These are phyloP conservation scores for Ceraclea dissimilis DNA, from an alignment of 2,888 invertebrate genomes.

Conservation along the genomic window DNA sequence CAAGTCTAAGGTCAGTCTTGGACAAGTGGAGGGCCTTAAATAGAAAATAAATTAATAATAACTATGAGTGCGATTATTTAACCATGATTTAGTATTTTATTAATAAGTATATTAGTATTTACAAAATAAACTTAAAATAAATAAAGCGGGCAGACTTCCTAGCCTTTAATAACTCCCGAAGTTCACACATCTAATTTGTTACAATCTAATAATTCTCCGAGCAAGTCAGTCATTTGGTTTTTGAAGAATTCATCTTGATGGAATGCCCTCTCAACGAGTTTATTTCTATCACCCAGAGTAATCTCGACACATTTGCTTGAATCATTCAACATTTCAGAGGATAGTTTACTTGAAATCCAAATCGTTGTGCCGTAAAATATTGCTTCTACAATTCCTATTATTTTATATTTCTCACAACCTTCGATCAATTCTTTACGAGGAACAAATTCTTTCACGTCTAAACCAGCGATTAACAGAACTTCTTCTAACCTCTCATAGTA, in stretches of 20 bases:
- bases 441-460: slow-evolving; percentile 39
- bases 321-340: slow-evolving; percentile 40
- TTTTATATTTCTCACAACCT: slow-evolving; percentile 43
- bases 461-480: slow-evolving; percentile 36
- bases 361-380: slow-evolving; percentile 47
- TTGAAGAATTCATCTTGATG: slow-evolving; percentile 43
- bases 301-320: slow-evolving; percentile 49
- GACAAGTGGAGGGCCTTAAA: too few relatives aligned
- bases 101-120: too few relatives aligned
- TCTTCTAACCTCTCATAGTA: slow-evolving; percentile 48
- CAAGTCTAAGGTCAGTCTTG: too few relatives aligned
- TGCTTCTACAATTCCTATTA: slow-evolving; percentile 49
- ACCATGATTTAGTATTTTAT: too few relatives aligned
- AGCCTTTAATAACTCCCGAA: too few relatives aligned
- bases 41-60: too few relatives aligned
- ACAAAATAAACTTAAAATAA: too few relatives aligned
- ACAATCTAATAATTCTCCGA: slow-evolving; percentile 44
- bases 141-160: too few relatives aligned
- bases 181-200: too few relatives aligned
- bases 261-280: slow-evolving; percentile 49
- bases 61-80: too few relatives aligned
- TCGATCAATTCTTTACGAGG: slow-evolving; percentile 38
- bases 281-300: slow-evolving; percentile 44
- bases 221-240: slow-evolving; percentile 44
- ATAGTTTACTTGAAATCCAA: slow-evolving; percentile 46